A percentile compares a stretch with the other conserved stretches of the same genome.
Conservation (phyloP, 2,797 vertebrate genomes). For the Sciurus vulgaris region DNA sequence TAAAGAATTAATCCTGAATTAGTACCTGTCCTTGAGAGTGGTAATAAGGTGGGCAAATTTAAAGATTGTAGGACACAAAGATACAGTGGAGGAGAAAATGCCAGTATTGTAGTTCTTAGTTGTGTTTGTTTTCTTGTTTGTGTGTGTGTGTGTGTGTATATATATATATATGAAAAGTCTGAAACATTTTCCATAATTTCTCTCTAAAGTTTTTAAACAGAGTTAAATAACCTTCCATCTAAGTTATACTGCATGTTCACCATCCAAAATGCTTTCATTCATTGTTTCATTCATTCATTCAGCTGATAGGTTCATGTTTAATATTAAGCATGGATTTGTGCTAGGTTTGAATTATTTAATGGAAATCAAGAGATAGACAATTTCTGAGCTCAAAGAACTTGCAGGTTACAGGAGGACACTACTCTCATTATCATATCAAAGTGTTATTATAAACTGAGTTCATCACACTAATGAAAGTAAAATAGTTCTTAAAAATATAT, state of each 20-base stretch:
- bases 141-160: too few relatives aligned
- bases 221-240: background rate
- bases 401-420: too few relatives aligned
- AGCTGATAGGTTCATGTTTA: background rate
- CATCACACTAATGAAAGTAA: background rate
- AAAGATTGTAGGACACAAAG: background rate
- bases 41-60: background rate
- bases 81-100: background rate
- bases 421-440: background rate
- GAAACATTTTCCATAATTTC: background rate
- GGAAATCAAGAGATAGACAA: background rate
- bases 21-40: background rate
- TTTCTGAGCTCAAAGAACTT: background rate
- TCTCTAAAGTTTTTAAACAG: background rate
- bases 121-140: background rate
- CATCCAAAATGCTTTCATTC: background rate
- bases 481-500: background rate
- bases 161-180: background rate
- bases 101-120: background rate
- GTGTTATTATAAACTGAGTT: background rate
- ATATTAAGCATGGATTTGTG: background rate
- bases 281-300: background rate
- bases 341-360: background rate
- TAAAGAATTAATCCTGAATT: background rate
- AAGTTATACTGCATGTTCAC: background rate